These are phyloP conservation scores for Phylloscopus trochiloides DNA, from an alignment of 2,113 vertebrate species.

Conservation along the genomic window DNA sequence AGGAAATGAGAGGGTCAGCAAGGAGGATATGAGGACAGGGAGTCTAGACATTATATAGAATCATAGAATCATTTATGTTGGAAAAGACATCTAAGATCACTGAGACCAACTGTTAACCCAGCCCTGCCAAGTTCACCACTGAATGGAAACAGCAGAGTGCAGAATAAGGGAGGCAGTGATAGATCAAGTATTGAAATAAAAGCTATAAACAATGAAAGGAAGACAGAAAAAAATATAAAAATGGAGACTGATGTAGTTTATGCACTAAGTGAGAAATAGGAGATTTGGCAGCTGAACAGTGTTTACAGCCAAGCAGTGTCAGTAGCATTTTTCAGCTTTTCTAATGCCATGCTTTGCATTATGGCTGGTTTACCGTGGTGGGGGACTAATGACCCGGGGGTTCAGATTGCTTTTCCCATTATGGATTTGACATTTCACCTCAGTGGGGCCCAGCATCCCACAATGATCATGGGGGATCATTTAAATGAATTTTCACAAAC, in stretches of 20 bases:
- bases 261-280: not conserved
- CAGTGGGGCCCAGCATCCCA: not conserved
- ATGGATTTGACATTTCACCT: not conserved
- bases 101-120: not conserved
- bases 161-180: not conserved
- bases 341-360: not conserved
- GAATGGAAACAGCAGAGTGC: not conserved
- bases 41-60: not conserved
- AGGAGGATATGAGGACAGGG: not conserved
- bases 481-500: not conserved
- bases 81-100: not conserved
- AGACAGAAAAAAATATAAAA: not conserved
- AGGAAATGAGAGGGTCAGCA: not conserved
- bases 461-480: not conserved
- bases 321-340: not conserved
- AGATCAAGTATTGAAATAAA: not conserved
- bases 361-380: not conserved
- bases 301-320: not conserved
- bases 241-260: not conserved
- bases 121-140: not conserved
- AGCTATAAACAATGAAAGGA: not conserved
- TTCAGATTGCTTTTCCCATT: not conserved
- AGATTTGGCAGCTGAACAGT: not conserved
- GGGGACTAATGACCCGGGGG: not conserved
- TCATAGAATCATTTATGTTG: not conserved